Evolutionary conservation across 2,797 vertebrate genomes (phyloP), one percentile per base, ranked within the genome.

Genomic region (Syndactyla subalaris): DNA sequence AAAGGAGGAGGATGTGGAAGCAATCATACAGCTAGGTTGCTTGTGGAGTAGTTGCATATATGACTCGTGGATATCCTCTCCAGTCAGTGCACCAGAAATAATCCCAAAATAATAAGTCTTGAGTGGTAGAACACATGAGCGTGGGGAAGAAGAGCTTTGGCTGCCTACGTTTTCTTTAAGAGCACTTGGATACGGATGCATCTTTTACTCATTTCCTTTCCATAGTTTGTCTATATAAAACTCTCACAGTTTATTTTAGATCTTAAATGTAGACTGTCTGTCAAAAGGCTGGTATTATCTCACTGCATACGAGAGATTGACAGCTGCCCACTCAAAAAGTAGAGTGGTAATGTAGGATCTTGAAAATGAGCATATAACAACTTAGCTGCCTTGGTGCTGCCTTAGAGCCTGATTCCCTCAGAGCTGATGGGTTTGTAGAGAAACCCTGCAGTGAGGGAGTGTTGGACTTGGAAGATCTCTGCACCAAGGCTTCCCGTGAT

Each of bases 241-340:
- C 85, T 79, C 82, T 59, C 0, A 2, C 3, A 14, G 80, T 67
- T 95, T 95, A 90, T 95, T 96, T 95, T 92, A 92, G 87, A 46
- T 61, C 57, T 86, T 85, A 85, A 95, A 55, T 92, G 46, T 94
- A 91, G 88, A 91, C 83, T 94, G 94, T 93, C 94, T 96, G 66
- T 97, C 91, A 95, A 92, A 96, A 93, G 74, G n/a, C 89, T 93
- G 83, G 26, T 87, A 81, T 95, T 90, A 88, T 90, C 89, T 93
- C 61, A 21, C 55, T 85, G 67, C 70, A 41, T 71, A 34, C 21
- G 46, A 72, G 83, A 84, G 92, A 93, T 93, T 96, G 91, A 93
- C 67, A 71, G 61, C 95, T 91, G 90, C 95, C 94, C 83, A 95
- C 95, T 95, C 85, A 84, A 66, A 92, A 91, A 45, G 12, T 41